Evolutionary conservation across 2,797 vertebrate species (phyloP), one percentile per base, ranked within the genome.

Genomic region (Craterocephalus amniculus): DNA sequence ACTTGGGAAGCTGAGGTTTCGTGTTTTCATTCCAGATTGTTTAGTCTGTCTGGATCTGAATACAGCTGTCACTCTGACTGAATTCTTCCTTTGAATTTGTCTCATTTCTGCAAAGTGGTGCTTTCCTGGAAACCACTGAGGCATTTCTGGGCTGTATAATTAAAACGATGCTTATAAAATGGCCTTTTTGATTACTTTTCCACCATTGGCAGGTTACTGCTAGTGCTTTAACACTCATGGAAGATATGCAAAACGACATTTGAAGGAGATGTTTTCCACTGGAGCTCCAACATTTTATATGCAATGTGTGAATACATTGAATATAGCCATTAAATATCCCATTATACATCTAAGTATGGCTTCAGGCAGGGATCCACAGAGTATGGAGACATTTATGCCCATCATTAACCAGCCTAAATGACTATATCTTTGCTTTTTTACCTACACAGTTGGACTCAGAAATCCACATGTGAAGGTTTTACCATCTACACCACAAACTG

Each of bases 331-430:
- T 70, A 79, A 80, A 63, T 49, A 54, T 68, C 78, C 81, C 83
- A 80, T 89, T 83, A 86, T 58, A 40, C 81, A 49, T 70, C 81
- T 76, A 60, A 72, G 71, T 70, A 49, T 14, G 61, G 52, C 52
- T 48, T 43, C 20, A 24, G 68, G 61, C 61, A 40, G 58, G 52
- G 34, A 60, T 70, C 72, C 57, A 59, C 45, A 32, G 54, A 75
- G 36, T 63, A 76, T 76, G 54, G 38, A 58, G 67, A 57, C 77
- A 72, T 77, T 81, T 67, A 24, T 49, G 68, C 57, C 48, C 36
- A 51, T 74, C 80, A 76, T 86, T 85, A 87, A 29, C 48, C 58
- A 48, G 56, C 72, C 26, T 69, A 40, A 80, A 82, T 65, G 52
- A 68, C 49, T 27, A 2, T 55, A 29, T 35, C 24, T 62, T 60